Evolutionary conservation across 1,140 invertebrate species (phyloP).

Genomic region (Oedothorax gibbosus): DNA sequence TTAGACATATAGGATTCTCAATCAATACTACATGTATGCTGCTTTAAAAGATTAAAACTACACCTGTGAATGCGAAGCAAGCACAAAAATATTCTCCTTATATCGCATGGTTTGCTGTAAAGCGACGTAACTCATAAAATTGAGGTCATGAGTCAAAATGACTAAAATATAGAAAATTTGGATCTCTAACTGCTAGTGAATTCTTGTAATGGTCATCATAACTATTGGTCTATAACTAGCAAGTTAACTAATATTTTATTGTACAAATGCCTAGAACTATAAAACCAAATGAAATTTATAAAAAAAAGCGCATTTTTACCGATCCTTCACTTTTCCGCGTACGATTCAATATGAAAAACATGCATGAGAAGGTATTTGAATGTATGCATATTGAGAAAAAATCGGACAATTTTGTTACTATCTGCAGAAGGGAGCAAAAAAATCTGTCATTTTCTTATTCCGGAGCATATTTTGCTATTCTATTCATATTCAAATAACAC

Average conservation of each 20-base stretch:
- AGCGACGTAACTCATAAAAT: too few relatives aligned
- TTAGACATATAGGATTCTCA: too few relatives aligned
- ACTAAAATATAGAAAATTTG: too few relatives aligned
- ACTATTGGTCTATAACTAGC: too few relatives aligned
- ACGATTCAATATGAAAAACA: neutral
- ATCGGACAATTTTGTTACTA: constrained; percentile 45
- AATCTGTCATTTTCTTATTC: neutral
- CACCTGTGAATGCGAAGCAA: neutral
- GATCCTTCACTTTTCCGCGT: neutral
- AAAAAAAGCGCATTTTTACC: neutral
- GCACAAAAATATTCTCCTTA: neutral
- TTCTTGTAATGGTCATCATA: too few relatives aligned
- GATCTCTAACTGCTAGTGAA: too few relatives aligned
- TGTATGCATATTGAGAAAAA: constrained; percentile 2
- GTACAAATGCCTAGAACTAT: neutral
- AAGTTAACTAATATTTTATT: too few relatives aligned
- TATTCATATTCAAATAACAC: constrained; percentile 55
- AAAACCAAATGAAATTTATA: neutral
- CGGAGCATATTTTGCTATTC: neutral
- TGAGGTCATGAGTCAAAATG: too few relatives aligned
- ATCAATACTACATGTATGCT: too few relatives aligned
- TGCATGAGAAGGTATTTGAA: constrained; percentile 23
- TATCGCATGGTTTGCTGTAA: too few relatives aligned
- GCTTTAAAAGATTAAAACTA: constrained; percentile 43
- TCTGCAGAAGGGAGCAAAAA: constrained; percentile 30